A percentile compares a stretch with the other conserved stretches of the same genome.
phyloP scores from a whole-genome alignment of 1,140 invertebrate genomes.

The Drosophila pseudoobscura region DNA sequence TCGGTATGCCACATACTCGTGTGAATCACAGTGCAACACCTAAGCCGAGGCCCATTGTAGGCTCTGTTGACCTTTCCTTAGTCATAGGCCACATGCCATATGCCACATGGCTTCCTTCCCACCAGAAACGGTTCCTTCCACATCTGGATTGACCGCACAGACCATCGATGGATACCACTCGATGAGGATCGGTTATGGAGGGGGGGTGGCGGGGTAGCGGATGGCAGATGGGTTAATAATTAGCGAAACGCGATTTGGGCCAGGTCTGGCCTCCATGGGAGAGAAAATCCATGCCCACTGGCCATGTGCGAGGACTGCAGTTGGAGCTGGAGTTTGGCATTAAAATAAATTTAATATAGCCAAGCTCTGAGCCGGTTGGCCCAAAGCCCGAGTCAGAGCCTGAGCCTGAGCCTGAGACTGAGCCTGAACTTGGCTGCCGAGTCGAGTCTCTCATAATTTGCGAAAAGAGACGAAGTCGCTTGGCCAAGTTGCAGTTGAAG shows the following conservation, averaged over 20 bases:
- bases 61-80: conserved; percentile 49
- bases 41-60: conserved; percentile 1
- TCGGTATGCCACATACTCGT: conserved; percentile 1
- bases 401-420: conserved; percentile 45
- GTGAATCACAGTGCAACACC: conserved; percentile 28
- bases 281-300: conserved; percentile 48
- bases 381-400: conserved; percentile 23
- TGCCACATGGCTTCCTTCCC: conserved; percentile 21
- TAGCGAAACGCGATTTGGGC: conserved; percentile 50
- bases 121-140: conserved; percentile 13
- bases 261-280: conserved; percentile 24
- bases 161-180: conserved; percentile 8
- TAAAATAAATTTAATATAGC: conserved; percentile 81
- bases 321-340: conserved; percentile 46
- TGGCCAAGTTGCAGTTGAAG: conserved; percentile 21
- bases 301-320: conserved; percentile 42
- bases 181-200: background rate
- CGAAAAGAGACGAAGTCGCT: conserved; percentile 32
- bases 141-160: conserved; percentile 25
- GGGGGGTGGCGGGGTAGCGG: background rate
- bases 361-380: conserved; percentile 58
- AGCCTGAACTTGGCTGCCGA: conserved; percentile 71
- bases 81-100: conserved; percentile 46
- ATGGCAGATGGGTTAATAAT: conserved; percentile 39
- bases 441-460: conserved; percentile 70